A percentile compares a stretch with the other conserved stretches of the same genome.
These are phyloP conservation scores for Silvanus unidentatus DNA, from an alignment of 2,888 invertebrate genomes.

Conservation along the genomic window DNA sequence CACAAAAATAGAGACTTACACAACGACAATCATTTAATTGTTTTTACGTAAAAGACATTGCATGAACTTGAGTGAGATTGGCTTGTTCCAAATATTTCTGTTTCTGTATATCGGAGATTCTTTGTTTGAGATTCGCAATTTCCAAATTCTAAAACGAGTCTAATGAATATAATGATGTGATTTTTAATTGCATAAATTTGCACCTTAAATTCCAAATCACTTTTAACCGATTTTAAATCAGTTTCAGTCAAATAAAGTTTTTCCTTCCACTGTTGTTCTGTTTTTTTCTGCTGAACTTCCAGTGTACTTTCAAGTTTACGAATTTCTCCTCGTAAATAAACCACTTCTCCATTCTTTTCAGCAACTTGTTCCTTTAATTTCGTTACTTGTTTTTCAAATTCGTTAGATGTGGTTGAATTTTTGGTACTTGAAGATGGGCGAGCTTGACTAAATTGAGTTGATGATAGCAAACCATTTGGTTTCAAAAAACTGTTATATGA, in stretches of 20 bases:
- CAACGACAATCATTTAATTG: no score
- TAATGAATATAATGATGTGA: background rate
- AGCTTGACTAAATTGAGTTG: constrained; percentile 21
- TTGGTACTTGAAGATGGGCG: constrained; percentile 14
- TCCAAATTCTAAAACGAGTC: constrained; percentile 51
- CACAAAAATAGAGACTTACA: no score
- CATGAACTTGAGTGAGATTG: no score
- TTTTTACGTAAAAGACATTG: no score
- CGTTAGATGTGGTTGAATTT: no score
- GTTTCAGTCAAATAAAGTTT: constrained; percentile 45
- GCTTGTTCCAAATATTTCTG: background rate
- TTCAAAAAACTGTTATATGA: constrained; percentile 30
- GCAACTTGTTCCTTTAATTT: constrained; percentile 47
- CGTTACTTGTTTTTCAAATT: constrained; percentile 26
- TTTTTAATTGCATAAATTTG: no score
- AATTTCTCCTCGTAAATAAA: constrained; percentile 50
- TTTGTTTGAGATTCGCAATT: constrained; percentile 54
- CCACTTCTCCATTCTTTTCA: constrained; percentile 54
- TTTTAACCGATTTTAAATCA: constrained; percentile 48
- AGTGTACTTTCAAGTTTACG: constrained; percentile 43
- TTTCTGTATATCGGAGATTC: constrained; percentile 33
- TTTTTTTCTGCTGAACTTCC: constrained; percentile 32
- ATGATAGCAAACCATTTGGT: constrained; percentile 19
- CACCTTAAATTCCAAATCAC: constrained; percentile 56
- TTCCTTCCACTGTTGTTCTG: constrained; percentile 50